Base-by-base conservation (phyloP, 2,113 vertebrate genomes). In the Clinocottus analis region DNA sequence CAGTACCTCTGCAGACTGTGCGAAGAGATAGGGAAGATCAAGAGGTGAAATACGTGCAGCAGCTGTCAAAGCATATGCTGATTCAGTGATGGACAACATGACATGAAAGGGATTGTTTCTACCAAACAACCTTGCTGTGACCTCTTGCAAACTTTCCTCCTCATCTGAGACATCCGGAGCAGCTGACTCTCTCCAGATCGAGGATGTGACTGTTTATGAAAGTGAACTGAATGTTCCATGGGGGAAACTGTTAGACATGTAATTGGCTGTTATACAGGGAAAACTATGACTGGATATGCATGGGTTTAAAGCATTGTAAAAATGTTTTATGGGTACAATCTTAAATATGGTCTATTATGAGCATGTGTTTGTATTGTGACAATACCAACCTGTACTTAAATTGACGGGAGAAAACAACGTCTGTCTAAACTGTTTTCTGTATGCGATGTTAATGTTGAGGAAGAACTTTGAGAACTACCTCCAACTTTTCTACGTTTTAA, bases 1-100 rank as follows among this genome's bases (percentile, higher is more conserved):
- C 97, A 99, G 23, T 97, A 98, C 90, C 96, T 98, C 80, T 98
- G 97, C 75, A 94, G 97, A 56, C 94, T 98, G 83, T 96, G 96
- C 1, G 97, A 99, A 76, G 95, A 97, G 70, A 96, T 97, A 82
- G 95, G 94, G 31, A 95, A 96, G 95, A 95, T 96, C 83, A 96
- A 95, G 85, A 97, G 95, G 95, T 98, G 96, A 96, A 93, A 83
- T 11, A 25, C 5, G 33, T 21, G 17, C 49, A 35, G 74, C 72
- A 60, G 66, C 65, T 51, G 41, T 29, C 27, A 72, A 79, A 64
- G 31, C 67, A 65, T 16, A 2, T 25, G 43, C 21, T 2, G 37
- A 51, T 60, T 33, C 35, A 35, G 55, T 37, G 73, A 69, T 47
- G 12, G 65, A 61, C 35, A 41, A 13, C 31, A 23, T 21, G 59